Base-by-base conservation (phyloP, 2,888 invertebrate genomes). In the Sylvicola cinctus region DNA sequence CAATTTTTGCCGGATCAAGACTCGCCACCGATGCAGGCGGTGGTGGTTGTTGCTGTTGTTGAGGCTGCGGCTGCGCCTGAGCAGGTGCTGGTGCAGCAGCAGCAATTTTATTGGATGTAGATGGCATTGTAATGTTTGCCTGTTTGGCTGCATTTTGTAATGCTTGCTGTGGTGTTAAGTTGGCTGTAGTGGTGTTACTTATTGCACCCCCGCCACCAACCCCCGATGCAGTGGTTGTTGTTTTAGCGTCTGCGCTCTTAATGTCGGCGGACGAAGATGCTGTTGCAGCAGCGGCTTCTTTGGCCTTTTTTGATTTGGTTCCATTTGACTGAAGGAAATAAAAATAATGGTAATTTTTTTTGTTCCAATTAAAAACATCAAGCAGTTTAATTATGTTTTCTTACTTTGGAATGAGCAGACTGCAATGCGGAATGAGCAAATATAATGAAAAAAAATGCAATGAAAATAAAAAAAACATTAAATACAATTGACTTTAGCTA, bases 1-100 rank as follows among this genome's bases (percentile, higher is more conserved):
- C 66, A 50, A 65, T 61, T 46, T 64, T 63, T 42, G 57, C 58
- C 36, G 65, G 58, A 42, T 66, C 65, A 36, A 64, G 45, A 25
- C 61, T 55, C 23, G 62, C 56, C 17, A 60, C 52, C 34, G 60
- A 54, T 33, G 59, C 52, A 44, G 54, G 52, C 32, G 53, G 44
- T 29, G 45, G 48, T 27, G 46, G 44, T 28, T 53, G 52, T 32
- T 52, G 44, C 29, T 45, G 48, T 27, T 46, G 44, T 26, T 31
- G 37, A 8, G 39, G 39, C 17, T 40, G 41, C 12, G 36, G 42
- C 26, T 40, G 42, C 29, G 33, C 17, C 41, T 45, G 25, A 38
- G 47, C 36, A 36, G 45, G 29, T 36, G 43, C 36, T 38, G 42
- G 16, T 5, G 27, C 25, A 2, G 30, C 10, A 29, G 29, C 14